Evolutionary conservation across 2,888 invertebrate genomes (phyloP), one percentile per base, ranked within the genome.

Genomic region (Amphipyra berbera): DNA sequence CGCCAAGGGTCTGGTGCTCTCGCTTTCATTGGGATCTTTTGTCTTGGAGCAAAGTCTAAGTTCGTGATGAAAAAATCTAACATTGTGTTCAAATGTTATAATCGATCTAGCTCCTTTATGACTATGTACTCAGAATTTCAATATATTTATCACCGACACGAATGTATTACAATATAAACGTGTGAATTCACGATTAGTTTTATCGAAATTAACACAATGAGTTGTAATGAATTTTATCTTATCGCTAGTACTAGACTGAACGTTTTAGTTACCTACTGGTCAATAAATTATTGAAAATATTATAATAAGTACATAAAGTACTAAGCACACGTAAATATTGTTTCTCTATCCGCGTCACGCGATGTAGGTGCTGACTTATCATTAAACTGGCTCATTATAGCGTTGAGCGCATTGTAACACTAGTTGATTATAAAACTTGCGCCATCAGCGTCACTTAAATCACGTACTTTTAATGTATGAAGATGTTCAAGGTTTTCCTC

Each of bases 1-100:
- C 82, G 82, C 86, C 79, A 82, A 88, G 84, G 88, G 85, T 80
- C 82, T 85, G 72, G 74, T 76, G 82, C 83, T 87, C 86, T 88
- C 83, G 84, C 84, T 89, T 89, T 90, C 87, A 79, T 83, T 87
- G 70, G 79, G 49, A 52, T 61, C 61, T 70, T 65, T 78, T 77
- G 69, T 66, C 71, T 74, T 72, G 46, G 55, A 59, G 41, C 44
- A 27, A 44, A 35, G 40, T 56, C 47, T 12, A 37, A 59, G 33
- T 47, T 60, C 37, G 47, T 44, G 14, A 57, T 48, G 37, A 55
- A 61, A 65, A 63, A 72, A 30, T 37, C 2, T 42, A 49, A 55
- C 27, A 65, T 47, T 61, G 21, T 67, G 33, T 48, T 49, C 10
- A 38, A 44, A 61, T 48, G 37, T 64, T 52, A 54, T 56, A 59